Conservation (phyloP, 2,113 vertebrate genomes). For the Pterocles gutturalis region DNA sequence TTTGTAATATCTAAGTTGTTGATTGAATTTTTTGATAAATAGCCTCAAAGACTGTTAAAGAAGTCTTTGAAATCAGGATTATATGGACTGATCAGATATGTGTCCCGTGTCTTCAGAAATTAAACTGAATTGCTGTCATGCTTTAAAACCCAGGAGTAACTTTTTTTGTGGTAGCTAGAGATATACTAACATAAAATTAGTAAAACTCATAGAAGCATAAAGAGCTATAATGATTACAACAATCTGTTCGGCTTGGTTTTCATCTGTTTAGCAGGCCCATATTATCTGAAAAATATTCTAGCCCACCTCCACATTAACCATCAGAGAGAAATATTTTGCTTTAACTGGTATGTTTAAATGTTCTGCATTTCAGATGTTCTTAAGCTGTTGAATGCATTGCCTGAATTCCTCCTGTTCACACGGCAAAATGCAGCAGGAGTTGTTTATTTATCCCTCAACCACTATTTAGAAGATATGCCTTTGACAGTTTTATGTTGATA, state of each 20-base stretch:
- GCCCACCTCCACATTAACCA: neutral
- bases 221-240: neutral
- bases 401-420: conserved; percentile 1
- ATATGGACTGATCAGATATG: neutral
- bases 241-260: neutral
- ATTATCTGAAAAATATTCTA: neutral
- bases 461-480: neutral
- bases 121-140: neutral
- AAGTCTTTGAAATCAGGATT: neutral
- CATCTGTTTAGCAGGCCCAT: neutral
- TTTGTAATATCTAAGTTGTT: neutral
- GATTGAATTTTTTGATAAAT: neutral
- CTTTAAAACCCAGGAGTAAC: neutral
- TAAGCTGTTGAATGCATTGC: neutral
- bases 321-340: neutral
- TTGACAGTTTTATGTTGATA: conserved; percentile 15
- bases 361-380: neutral
- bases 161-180: neutral
- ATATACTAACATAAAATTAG: neutral
- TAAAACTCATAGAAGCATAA: neutral
- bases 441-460: neutral
- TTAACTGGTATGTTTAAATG: neutral
- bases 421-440: neutral
- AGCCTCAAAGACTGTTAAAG: neutral
- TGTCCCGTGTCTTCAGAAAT: neutral